A percentile compares a stretch with the other conserved stretches of the same genome.
Conservation (phyloP, 2,888 invertebrate species). For the Drosophila glabriapex region DNA sequence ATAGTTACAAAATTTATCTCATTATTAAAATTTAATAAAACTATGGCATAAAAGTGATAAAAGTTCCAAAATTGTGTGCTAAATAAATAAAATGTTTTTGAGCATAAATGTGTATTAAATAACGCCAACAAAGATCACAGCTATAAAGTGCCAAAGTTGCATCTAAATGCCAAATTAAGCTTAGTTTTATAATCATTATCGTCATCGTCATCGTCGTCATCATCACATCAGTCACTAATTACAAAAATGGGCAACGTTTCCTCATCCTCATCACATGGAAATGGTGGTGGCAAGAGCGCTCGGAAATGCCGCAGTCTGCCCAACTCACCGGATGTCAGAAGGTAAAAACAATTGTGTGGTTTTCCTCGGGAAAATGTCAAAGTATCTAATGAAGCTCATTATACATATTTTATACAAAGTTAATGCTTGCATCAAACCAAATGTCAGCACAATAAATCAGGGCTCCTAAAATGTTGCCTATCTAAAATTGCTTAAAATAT, state of each 20-base stretch:
- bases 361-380: constrained; percentile 42
- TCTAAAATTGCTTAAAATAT: constrained; percentile 60
- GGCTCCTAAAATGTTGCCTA: constrained; percentile 19
- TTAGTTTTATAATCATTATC: constrained; percentile 63
- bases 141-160: constrained; percentile 69
- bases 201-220: constrained; percentile 10
- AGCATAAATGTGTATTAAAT: constrained; percentile 20
- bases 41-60: not conserved
- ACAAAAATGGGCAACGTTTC: constrained; percentile 84
- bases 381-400: constrained; percentile 69
- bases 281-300: constrained; percentile 75
- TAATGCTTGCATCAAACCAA: constrained; percentile 63
- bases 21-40: not conserved
- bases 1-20: not conserved
- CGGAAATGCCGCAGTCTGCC: constrained; percentile 89
- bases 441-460: constrained; percentile 74
- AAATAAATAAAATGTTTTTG: constrained; percentile 1
- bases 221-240: constrained; percentile 24
- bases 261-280: constrained; percentile 79
- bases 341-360: constrained; percentile 86
- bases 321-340: constrained; percentile 91
- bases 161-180: constrained; percentile 72
- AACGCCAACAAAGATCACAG: constrained; percentile 14
- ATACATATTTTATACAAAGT: constrained; percentile 45
- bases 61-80: not conserved